Percentiles rank a stretch among this genome's conserved stretches.
phyloP scores from a whole-genome alignment of 2,888 invertebrate genomes.

The Macrophya annulata region DNA sequence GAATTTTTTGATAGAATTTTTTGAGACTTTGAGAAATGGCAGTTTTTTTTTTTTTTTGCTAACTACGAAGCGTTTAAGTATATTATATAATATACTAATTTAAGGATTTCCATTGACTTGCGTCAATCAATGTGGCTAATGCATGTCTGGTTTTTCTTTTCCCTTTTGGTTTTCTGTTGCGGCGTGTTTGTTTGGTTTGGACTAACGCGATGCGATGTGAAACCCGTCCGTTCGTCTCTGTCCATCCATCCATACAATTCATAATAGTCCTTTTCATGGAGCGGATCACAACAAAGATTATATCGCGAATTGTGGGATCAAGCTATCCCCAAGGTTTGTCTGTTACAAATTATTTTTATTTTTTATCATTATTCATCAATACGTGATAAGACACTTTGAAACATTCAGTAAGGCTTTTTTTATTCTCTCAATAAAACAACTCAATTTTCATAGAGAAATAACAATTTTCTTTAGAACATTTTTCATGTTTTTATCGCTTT shows the following conservation, averaged over 20 bases:
- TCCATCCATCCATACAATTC: constrained; percentile 80
- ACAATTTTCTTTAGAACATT: neutral
- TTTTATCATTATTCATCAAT: constrained; percentile 52
- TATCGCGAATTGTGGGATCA: constrained; percentile 86
- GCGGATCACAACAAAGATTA: constrained; percentile 89
- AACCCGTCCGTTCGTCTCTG: constrained; percentile 62
- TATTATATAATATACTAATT: neutral
- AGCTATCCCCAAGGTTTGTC: constrained; percentile 79
- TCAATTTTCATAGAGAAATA: neutral
- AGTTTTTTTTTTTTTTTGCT: neutral
- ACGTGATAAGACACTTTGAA: constrained; percentile 41
- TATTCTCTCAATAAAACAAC: neutral
- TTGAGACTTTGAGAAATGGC: neutral
- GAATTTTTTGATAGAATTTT: too few relatives aligned
- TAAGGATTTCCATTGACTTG: neutral
- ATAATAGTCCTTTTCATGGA: constrained; percentile 90
- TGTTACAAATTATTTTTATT: constrained; percentile 69
- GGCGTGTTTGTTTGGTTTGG: constrained; percentile 74
- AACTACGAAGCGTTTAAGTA: neutral
- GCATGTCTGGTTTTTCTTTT: constrained; percentile 69
- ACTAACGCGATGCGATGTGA: constrained; percentile 71
- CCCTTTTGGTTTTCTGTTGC: constrained; percentile 65
- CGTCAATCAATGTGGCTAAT: constrained; percentile 67
- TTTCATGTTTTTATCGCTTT: neutral
- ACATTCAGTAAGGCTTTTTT: neutral